Evolutionary conservation across 1,140 invertebrate species (phyloP).

Genomic region (Latrodectus geometricus): DNA sequence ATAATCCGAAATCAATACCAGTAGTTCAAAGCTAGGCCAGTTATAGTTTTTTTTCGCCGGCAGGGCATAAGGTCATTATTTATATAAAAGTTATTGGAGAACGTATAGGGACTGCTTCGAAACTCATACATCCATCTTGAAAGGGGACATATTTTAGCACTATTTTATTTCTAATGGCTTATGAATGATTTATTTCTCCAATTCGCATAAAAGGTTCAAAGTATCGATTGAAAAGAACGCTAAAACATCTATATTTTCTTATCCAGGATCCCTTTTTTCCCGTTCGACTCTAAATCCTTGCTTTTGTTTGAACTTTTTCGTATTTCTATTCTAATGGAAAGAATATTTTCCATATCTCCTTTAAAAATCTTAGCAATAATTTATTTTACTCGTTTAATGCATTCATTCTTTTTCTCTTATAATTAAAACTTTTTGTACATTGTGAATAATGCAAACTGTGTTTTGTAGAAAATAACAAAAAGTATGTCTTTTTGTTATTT

Average conservation of each 20-base stretch:
- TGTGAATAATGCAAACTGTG: too few species aligned
- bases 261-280: too few species aligned
- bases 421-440: too few species aligned
- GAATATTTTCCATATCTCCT: too few species aligned
- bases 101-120: not conserved
- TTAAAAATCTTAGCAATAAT: too few species aligned
- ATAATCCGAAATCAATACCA: not conserved
- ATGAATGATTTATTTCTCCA: slow-evolving; percentile 17
- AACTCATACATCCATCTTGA: not conserved
- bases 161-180: slow-evolving; percentile 9
- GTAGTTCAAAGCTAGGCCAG: not conserved
- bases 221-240: not conserved
- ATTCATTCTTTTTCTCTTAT: too few species aligned
- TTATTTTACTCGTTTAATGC: too few species aligned
- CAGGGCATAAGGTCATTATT: not conserved
- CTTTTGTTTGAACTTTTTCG: too few species aligned
- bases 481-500: too few species aligned
- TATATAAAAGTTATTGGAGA: slow-evolving; percentile 5
- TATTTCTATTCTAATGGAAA: too few species aligned
- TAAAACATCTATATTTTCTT: not conserved
- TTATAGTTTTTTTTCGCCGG: not conserved
- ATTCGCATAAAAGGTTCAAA: not conserved
- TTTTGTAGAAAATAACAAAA: too few species aligned
- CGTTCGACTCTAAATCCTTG: too few species aligned
- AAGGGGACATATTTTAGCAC: slow-evolving; percentile 1